A percentile compares a stretch with the other conserved stretches of the same genome.
Conservation (phyloP, 2,888 invertebrate genomes). For the Siphonodentalium dalli region DNA sequence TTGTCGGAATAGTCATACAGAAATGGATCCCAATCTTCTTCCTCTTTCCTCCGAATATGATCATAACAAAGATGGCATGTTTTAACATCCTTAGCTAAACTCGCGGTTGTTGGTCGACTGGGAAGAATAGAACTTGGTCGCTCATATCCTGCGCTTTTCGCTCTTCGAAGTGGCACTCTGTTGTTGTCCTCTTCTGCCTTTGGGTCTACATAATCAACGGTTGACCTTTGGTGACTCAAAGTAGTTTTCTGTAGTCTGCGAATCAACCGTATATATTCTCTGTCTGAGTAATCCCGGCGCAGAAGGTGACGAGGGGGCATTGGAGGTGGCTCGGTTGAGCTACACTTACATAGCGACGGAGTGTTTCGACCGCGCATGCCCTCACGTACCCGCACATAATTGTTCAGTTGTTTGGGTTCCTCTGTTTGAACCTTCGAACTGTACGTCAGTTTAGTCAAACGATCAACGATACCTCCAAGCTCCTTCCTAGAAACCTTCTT, state of each 20-base stretch:
- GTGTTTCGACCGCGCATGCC: constrained; percentile 13
- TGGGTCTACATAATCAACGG: too few species aligned
- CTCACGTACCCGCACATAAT: not conserved
- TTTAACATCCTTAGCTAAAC: constrained; percentile 33
- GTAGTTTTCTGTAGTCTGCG: too few species aligned
- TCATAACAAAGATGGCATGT: constrained; percentile 39
- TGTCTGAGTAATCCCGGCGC: too few species aligned
- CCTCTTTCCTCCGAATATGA: constrained; percentile 30
- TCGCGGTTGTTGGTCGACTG: constrained; percentile 42
- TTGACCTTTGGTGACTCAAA: too few species aligned
- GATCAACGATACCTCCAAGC: constrained; percentile 33
- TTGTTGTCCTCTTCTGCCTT: too few species aligned
- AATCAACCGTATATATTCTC: too few species aligned
- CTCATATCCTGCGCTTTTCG: too few species aligned
- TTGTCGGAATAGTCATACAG: constrained; percentile 35
- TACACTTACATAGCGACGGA: too few species aligned
- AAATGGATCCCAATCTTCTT: constrained; percentile 29
- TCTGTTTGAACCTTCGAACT: constrained; percentile 32
- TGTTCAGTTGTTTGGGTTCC: constrained; percentile 29
- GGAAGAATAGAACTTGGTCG: too few species aligned
- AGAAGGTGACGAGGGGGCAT: too few species aligned
- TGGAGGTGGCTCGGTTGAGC: too few species aligned
- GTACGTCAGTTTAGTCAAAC: constrained; percentile 33
- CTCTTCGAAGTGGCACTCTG: too few species aligned
- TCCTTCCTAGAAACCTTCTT: constrained; percentile 34